Percentiles rank a stretch among this genome's conserved stretches.
Conservation (phyloP, 2,888 invertebrate species). For the Nomada fabriciana region DNA sequence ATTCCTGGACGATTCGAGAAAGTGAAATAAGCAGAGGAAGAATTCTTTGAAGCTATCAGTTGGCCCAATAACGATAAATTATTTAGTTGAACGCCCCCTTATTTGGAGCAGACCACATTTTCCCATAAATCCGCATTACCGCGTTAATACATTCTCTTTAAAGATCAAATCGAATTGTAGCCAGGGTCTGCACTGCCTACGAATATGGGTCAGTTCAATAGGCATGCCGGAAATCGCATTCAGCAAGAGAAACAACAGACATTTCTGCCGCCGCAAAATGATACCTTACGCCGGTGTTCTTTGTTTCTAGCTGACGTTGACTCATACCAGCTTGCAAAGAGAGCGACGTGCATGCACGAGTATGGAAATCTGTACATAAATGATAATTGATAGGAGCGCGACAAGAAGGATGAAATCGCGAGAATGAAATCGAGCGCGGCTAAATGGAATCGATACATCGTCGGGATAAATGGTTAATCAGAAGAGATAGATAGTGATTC, state of each 20-base stretch:
- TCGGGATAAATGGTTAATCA: constrained; percentile 29
- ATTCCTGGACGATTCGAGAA: not conserved
- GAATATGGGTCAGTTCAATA: constrained; percentile 37
- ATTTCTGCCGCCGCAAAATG: constrained; percentile 45
- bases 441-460: constrained; percentile 41
- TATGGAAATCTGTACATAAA: constrained; percentile 1
- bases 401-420: too few species aligned
- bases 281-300: constrained; percentile 38
- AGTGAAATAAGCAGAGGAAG: not conserved
- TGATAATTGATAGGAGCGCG: constrained; percentile 58
- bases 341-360: constrained; percentile 13
- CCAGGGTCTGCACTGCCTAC: not conserved
- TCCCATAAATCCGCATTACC: not conserved
- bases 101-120: not conserved
- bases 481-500: constrained; percentile 32
- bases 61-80: too few species aligned
- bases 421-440: constrained; percentile 35
- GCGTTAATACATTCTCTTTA: not conserved
- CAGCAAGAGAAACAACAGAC: constrained; percentile 34
- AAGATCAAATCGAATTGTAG: constrained; percentile 13
- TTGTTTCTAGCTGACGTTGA: constrained; percentile 54
- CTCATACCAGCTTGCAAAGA: constrained; percentile 41
- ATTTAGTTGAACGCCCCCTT: not conserved
- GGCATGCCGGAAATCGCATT: constrained; percentile 48
- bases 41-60: too few species aligned